Evolutionary conservation across 2,888 invertebrate species (phyloP).

Genomic region (Pristionchus arcanus): DNA sequence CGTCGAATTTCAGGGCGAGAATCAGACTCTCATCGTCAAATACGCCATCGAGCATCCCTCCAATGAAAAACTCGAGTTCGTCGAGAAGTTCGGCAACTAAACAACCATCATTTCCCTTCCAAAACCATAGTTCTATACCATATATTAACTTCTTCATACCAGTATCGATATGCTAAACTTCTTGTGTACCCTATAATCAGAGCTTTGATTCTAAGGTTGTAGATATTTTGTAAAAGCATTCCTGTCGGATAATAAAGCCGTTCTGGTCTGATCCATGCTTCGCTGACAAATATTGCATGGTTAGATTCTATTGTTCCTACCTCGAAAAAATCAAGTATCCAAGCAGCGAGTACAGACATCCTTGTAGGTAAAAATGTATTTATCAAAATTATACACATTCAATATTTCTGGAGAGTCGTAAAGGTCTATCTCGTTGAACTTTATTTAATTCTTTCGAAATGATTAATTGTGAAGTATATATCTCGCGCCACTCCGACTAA

Average conservation of each 20-base stretch:
- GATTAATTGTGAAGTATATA: not conserved
- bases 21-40: constrained; percentile 35
- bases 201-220: not conserved
- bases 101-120: not conserved
- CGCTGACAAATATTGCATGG: too few species aligned
- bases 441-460: not conserved
- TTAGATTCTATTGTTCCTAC: too few species aligned
- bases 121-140: not conserved
- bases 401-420: not conserved
- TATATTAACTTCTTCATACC: not conserved
- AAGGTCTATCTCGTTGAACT: not conserved
- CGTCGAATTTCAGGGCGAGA: constrained; percentile 8
- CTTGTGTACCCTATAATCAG: not conserved
- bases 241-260: not conserved
- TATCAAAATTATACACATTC: not conserved
- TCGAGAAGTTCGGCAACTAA: constrained; percentile 17
- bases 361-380: not conserved
- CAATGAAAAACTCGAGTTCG: constrained; percentile 32
- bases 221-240: not conserved
- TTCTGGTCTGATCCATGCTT: too few species aligned
- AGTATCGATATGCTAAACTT: too few species aligned
- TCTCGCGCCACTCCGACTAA: not conserved
- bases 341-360: not conserved
- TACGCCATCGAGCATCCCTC: constrained; percentile 47
- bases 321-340: too few species aligned